Conservation (phyloP, 2,797 vertebrate genomes). For the Scomberomorus guttatus region DNA sequence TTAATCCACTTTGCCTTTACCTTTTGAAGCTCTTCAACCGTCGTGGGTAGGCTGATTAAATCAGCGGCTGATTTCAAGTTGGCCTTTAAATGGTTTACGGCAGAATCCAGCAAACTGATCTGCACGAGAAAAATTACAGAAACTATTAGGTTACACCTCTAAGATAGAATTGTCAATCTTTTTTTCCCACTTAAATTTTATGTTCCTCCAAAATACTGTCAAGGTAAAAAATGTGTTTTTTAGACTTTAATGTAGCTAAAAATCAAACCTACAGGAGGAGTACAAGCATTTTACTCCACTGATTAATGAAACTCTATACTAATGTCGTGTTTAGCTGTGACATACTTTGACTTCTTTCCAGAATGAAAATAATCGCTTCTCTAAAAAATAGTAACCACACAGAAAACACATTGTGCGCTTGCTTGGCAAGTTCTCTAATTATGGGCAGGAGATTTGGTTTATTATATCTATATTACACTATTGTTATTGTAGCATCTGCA, state of each 20-base stretch:
- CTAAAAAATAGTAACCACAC: neutral
- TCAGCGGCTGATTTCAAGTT: conserved; percentile 95
- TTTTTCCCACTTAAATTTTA: neutral
- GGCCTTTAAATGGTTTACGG: conserved; percentile 93
- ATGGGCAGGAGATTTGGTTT: neutral
- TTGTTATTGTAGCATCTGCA: neutral
- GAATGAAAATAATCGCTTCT: neutral
- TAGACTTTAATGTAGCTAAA: neutral
- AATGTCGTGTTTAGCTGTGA: neutral
- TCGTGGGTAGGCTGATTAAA: conserved; percentile 92
- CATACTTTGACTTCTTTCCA: neutral
- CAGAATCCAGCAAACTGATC: conserved; percentile 91
- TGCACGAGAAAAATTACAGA: conserved; percentile 71
- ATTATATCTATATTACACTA: neutral
- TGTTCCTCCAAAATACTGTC: too few relatives aligned
- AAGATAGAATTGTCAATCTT: neutral
- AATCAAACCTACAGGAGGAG: neutral
- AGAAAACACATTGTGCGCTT: neutral
- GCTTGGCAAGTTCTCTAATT: neutral
- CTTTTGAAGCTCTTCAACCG: conserved; percentile 97
- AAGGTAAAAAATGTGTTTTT: too few relatives aligned
- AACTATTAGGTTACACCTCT: neutral
- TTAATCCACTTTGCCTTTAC: conserved; percentile 70
- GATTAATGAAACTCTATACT: too few relatives aligned
- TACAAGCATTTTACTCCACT: too few relatives aligned